phyloP scores from a whole-genome alignment of 1,140 invertebrate genomes.

The Drosophila serrata region DNA sequence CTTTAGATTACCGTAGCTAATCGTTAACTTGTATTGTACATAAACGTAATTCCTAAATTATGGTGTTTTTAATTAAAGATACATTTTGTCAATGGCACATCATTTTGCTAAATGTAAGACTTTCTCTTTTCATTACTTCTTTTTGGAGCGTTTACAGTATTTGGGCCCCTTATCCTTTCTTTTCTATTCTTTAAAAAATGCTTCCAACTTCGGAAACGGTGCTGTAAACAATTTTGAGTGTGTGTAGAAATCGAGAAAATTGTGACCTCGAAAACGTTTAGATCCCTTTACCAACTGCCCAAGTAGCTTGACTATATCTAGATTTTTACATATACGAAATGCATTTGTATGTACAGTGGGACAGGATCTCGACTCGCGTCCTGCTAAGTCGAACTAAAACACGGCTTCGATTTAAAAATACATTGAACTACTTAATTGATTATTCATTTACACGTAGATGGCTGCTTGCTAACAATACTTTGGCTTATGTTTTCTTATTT shows the following conservation, averaged over 20 bases:
- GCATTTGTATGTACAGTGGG: constrained; percentile 77
- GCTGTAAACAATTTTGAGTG: constrained; percentile 29
- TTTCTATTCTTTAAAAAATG: not conserved
- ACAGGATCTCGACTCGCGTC: constrained; percentile 44
- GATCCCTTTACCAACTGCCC: constrained; percentile 45
- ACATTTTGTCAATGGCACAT: constrained; percentile 71
- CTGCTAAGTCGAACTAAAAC: constrained; percentile 48
- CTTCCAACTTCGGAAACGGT: constrained; percentile 20
- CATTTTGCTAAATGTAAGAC: constrained; percentile 45
- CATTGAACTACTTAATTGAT: constrained; percentile 76
- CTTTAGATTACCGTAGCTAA: constrained; percentile 57
- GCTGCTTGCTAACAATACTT: constrained; percentile 59
- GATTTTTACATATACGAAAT: constrained; percentile 56
- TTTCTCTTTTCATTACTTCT: constrained; percentile 13
- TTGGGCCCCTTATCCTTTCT: constrained; percentile 7
- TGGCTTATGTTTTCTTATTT: constrained; percentile 58
- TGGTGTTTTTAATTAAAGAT: constrained; percentile 73
- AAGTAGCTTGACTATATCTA: constrained; percentile 40
- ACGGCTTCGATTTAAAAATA: constrained; percentile 62
- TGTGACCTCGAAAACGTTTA: constrained; percentile 35
- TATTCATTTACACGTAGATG: constrained; percentile 62
- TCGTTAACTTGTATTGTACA: constrained; percentile 61
- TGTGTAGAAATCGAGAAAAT: constrained; percentile 31
- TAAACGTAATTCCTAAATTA: constrained; percentile 69
- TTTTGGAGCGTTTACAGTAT: not conserved